Evolutionary conservation across 2,888 invertebrate genomes (phyloP).

Genomic region (Pterostichus madidus): DNA sequence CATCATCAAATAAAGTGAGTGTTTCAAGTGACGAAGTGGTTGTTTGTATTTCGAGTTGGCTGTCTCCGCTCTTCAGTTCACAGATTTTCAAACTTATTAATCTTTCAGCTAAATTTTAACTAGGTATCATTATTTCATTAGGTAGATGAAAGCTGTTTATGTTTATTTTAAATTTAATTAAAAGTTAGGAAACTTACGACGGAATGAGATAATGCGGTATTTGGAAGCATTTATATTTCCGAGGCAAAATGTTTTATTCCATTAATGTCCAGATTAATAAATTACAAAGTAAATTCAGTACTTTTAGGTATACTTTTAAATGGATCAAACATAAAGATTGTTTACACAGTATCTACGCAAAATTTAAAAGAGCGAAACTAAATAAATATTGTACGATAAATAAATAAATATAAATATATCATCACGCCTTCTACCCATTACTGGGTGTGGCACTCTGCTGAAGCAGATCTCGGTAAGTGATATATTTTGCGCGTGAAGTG

Average conservation of each 20-base stretch:
- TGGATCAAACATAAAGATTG: background rate
- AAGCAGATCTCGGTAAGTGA: too few species aligned
- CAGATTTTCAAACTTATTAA: slow-evolving; percentile 28
- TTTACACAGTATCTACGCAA: background rate
- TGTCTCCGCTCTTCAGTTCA: background rate
- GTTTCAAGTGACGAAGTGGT: background rate
- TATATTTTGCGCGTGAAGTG: too few species aligned
- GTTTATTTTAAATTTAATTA: slow-evolving; percentile 57
- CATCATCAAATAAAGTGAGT: slow-evolving; percentile 5
- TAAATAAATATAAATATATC: too few species aligned
- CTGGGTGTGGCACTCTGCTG: too few species aligned
- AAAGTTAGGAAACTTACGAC: slow-evolving; percentile 24
- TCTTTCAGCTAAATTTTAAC: slow-evolving; percentile 29
- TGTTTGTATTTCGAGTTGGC: slow-evolving; percentile 6
- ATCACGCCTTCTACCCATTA: too few species aligned
- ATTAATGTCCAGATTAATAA: slow-evolving; percentile 25
- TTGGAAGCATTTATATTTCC: slow-evolving; percentile 37
- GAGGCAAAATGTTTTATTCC: slow-evolving; percentile 7
- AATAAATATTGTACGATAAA: too few species aligned
- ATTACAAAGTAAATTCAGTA: slow-evolving; percentile 18
- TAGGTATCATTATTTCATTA: slow-evolving; percentile 48
- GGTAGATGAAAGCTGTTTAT: slow-evolving; percentile 43
- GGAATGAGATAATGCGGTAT: slow-evolving; percentile 46
- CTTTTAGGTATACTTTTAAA: background rate
- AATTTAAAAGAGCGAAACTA: too few species aligned